A percentile compares a stretch with the other conserved stretches of the same genome.
phyloP scores from a whole-genome alignment of 2,797 vertebrate species.

The Diplodus sargus region DNA sequence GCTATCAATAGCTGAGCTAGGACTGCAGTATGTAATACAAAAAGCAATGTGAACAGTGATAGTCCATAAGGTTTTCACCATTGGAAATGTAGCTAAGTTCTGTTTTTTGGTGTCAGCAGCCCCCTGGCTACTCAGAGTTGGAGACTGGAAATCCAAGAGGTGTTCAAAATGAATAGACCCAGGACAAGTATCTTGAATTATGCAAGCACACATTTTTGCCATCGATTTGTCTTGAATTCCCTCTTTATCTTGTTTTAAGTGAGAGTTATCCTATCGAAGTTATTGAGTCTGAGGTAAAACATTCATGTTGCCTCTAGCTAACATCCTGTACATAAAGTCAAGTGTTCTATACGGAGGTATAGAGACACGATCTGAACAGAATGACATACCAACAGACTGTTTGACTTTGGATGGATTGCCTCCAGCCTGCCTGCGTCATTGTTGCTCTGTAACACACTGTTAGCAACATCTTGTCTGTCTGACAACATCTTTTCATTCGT shows the following conservation, averaged over 20 bases:
- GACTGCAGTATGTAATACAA: too few species aligned
- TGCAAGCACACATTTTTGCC: neutral
- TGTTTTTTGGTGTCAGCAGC: too few species aligned
- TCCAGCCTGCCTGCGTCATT: conserved; percentile 20
- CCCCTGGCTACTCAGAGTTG: too few species aligned
- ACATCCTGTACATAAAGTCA: conserved; percentile 17
- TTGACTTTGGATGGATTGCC: conserved; percentile 32
- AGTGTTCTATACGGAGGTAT: conserved; percentile 4
- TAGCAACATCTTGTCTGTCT: conserved; percentile 67
- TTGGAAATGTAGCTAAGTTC: too few species aligned
- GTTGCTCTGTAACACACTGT: conserved; percentile 54
- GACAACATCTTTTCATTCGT: conserved; percentile 67
- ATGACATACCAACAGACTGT: conserved; percentile 37
- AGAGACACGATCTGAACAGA: conserved; percentile 36
- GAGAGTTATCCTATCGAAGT: neutral
- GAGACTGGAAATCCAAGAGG: too few species aligned
- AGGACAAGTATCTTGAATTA: neutral
- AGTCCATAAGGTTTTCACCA: too few species aligned
- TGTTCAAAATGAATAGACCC: conserved; percentile 5
- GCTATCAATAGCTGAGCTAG: too few species aligned
- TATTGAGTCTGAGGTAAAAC: conserved; percentile 2
- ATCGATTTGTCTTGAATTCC: neutral
- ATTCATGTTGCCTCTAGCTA: conserved; percentile 11
- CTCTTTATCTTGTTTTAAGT: neutral
- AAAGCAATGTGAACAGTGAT: too few species aligned